These are phyloP conservation scores for Phocides pigmalion DNA, from an alignment of 1,140 invertebrate genomes.

Conservation along the genomic window DNA sequence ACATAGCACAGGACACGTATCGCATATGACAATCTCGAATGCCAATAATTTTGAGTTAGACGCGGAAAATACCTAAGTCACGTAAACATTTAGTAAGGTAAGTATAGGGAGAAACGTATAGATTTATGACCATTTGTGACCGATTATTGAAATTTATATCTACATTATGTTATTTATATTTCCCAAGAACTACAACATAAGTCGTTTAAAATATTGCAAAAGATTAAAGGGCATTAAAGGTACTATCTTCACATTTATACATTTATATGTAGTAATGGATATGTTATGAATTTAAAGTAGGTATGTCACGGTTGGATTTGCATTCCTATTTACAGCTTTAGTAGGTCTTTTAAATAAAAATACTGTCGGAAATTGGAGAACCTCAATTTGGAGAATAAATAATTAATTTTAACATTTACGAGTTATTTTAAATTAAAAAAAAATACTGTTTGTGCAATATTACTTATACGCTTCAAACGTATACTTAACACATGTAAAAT, in stretches of 20 bases:
- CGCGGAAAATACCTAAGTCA: constrained; percentile 17
- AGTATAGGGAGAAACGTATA: not conserved
- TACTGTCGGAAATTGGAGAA: too few species aligned
- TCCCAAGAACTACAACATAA: constrained; percentile 14
- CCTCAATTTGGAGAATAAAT: too few species aligned
- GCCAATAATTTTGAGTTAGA: constrained; percentile 17
- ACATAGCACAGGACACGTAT: constrained; percentile 17
- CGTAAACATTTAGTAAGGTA: constrained; percentile 4
- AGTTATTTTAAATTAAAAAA: too few species aligned
- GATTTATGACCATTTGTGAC: constrained; percentile 3
- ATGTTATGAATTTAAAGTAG: constrained; percentile 5
- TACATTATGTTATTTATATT: constrained; percentile 21
- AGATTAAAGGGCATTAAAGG: constrained; percentile 12
- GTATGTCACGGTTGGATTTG: not conserved
- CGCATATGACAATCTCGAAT: constrained; percentile 21
- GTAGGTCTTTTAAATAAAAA: too few species aligned
- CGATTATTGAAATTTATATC: constrained; percentile 3
- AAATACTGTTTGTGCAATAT: too few species aligned
- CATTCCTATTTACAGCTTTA: not conserved
- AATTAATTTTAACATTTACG: too few species aligned
- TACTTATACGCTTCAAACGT: too few species aligned
- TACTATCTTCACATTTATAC: not conserved
- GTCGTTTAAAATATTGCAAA: not conserved
- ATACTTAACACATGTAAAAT: not conserved
- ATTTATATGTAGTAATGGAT: not conserved